These are phyloP conservation scores for Pterobdella sp. DNA, from an alignment of 2,888 invertebrate species.

Conservation along the genomic window DNA sequence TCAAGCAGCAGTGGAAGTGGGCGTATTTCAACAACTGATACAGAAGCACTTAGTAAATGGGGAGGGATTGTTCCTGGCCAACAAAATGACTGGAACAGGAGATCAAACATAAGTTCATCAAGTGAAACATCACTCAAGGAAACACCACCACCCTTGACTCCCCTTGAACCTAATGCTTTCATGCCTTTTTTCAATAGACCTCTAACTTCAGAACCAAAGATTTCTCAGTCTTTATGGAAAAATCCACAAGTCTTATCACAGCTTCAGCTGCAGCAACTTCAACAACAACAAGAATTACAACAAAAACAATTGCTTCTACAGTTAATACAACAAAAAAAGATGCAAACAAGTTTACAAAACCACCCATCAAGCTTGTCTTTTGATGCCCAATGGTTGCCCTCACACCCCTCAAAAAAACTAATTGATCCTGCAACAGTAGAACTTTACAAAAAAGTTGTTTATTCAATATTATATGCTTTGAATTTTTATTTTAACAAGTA, in stretches of 20 bases:
- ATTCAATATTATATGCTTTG: neutral
- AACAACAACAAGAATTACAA: constrained; percentile 8
- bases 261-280: constrained; percentile 5
- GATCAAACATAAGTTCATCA: constrained; percentile 2
- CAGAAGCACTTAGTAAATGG: neutral
- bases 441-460: neutral
- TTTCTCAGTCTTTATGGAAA: neutral
- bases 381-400: neutral
- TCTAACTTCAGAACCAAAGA: constrained; percentile 6
- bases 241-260: neutral
- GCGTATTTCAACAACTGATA: neutral
- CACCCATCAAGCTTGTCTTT: neutral
- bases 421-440: neutral
- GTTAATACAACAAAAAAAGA: constrained; percentile 13
- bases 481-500: no score
- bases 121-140: constrained; percentile 1
- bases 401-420: neutral
- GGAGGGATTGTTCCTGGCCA: neutral
- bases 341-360: neutral
- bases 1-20: constrained; percentile 17
- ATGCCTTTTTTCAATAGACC: constrained; percentile 6
- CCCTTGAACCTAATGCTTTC: neutral
- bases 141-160: neutral
- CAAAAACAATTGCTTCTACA: constrained; percentile 12
- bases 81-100: neutral